Base-by-base conservation (phyloP, 2,797 vertebrate species). In the Rachycentron canadum region DNA sequence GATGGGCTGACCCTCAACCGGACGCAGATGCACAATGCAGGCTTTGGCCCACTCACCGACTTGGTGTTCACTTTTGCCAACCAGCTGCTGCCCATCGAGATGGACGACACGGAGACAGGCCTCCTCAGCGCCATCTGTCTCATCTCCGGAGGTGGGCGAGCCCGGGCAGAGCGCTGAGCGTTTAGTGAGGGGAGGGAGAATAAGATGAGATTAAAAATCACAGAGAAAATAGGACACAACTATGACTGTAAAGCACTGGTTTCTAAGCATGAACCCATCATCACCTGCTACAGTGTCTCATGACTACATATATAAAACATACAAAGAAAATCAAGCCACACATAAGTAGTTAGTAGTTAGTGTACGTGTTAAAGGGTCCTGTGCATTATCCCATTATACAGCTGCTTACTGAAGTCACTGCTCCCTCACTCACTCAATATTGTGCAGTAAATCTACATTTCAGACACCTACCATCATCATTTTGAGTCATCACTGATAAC, bases 1-100 rank as follows among this genome's bases (percentile, higher is more conserved):
- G 97, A 98, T 0, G 97, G 97, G 21, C 91, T 98, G 83, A 98
- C 97, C 62, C 92, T 98, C 76, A 98, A 97, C 92, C 95, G 97
- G 47, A 98, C 97, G 2, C 97, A 98, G 94, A 98, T 98, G 97
- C 97, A 98, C 94, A 98, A 98, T 17, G 97, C 97, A 0, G 97
- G 97, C 64, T 98, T 98, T 8, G 97, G 97, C 36, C 97, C 97
- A 0, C 96, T 98, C 86, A 98, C 97, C 1, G 97, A 98, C 90
- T 91, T 97, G 71, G 96, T 98, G 83, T 98, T 98, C 92, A 95
- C 97, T 62, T 98, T 98, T 72, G 97, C 97, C 11, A 95, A 94
- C 63, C 96, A 97, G 85, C 95, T 98, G 50, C 95, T 98, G 86
- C 97, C 97, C 30, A 94, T 98, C n/a, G 96, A 97, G 93, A 97